Percentiles rank a stretch among this genome's conserved stretches.
Conservation (phyloP, 2,113 vertebrate species). For the Neolamprologus ventralis region DNA sequence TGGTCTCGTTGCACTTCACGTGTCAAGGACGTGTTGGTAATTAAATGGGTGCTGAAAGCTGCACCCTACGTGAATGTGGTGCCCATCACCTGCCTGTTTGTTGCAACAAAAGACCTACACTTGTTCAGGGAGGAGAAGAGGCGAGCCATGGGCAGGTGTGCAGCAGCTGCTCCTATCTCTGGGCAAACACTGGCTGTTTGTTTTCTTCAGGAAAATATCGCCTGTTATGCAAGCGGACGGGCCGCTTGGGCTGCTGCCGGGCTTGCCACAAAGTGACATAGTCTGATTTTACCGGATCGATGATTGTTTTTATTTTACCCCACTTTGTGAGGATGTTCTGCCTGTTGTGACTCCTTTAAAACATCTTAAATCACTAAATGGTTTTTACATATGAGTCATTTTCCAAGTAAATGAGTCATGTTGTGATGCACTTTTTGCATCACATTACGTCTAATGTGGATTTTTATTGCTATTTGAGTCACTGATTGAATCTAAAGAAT, state of each 20-base stretch:
- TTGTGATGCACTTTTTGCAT: neutral
- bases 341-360: neutral
- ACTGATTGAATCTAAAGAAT: neutral
- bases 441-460: neutral
- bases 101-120: conserved; percentile 54
- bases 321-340: neutral
- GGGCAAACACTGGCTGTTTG: conserved; percentile 75
- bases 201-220: conserved; percentile 65
- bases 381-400: neutral
- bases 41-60: conserved; percentile 48
- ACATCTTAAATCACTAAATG: neutral
- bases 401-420: neutral
- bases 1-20: neutral
- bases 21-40: conserved; percentile 25
- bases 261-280: conserved; percentile 35
- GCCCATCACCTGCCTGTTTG: conserved; percentile 47
- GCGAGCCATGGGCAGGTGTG: conserved; percentile 69
- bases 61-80: neutral
- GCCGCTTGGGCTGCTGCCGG: conserved; percentile 10
- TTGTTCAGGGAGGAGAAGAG: conserved; percentile 13
- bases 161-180: conserved; percentile 73
- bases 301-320: neutral
- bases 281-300: conserved; percentile 24
- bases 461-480: neutral
- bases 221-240: conserved; percentile 58